Conservation (phyloP, 2,797 vertebrate genomes). For the Meda fulgida region DNA sequence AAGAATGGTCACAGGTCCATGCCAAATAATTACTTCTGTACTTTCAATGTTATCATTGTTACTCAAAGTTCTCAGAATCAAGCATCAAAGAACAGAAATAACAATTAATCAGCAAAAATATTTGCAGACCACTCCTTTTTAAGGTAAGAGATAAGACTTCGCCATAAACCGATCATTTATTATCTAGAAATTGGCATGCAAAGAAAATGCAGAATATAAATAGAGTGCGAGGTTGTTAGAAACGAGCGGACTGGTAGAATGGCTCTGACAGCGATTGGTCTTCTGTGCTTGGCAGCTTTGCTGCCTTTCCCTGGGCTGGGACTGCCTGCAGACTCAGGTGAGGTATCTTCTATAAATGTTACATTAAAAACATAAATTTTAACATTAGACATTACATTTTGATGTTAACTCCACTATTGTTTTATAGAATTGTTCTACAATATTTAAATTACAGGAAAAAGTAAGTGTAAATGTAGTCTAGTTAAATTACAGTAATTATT, state of each 20-base stretch:
- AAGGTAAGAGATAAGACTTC: constrained; percentile 8
- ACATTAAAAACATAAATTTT: too few relatives aligned
- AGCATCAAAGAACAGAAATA: constrained; percentile 3
- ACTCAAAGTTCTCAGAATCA: constrained; percentile 7
- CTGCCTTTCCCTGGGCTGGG: constrained; percentile 54
- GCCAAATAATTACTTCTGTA: constrained; percentile 24
- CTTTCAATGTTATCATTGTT: constrained; percentile 36
- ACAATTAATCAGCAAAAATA: neutral
- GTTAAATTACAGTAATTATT: neutral
- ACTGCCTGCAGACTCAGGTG: constrained; percentile 60
- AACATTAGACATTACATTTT: too few relatives aligned
- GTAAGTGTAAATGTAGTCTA: too few relatives aligned
- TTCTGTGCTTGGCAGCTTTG: constrained; percentile 60
- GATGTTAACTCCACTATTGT: too few relatives aligned
- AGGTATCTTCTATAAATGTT: neutral
- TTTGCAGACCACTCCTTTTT: neutral
- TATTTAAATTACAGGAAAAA: too few relatives aligned
- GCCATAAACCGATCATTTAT: constrained; percentile 11
- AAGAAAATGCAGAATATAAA: constrained; percentile 29
- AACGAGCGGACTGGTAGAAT: constrained; percentile 55
- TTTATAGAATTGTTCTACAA: too few relatives aligned
- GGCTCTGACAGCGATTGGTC: constrained; percentile 46
- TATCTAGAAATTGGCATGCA: neutral
- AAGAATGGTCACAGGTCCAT: constrained; percentile 13
- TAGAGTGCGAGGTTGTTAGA: neutral